phyloP scores from a whole-genome alignment of 2,113 vertebrate genomes.

The Upupa epops region DNA sequence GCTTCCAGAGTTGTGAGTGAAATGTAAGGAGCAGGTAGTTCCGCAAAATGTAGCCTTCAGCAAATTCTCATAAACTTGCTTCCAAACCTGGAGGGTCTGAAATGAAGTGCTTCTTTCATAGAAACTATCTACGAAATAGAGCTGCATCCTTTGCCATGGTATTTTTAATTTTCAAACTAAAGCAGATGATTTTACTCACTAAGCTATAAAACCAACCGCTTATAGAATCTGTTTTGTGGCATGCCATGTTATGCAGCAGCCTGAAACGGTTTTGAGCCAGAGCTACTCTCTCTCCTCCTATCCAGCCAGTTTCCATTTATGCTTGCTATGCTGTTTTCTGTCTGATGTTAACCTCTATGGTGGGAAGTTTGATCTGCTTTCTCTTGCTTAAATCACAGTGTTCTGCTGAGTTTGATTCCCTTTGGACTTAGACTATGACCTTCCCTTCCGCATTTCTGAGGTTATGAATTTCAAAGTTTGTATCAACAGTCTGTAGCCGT shows the following conservation, averaged over 20 bases:
- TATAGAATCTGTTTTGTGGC: background rate
- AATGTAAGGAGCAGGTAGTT: fast-evolving
- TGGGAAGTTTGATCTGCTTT: background rate
- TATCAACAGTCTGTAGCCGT: background rate
- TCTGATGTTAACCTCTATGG: background rate
- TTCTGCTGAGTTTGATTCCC: background rate
- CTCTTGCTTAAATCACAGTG: background rate
- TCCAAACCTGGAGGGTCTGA: background rate
- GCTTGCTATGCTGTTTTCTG: background rate
- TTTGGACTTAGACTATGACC: background rate
- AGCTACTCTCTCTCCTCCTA: background rate
- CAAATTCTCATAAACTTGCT: background rate
- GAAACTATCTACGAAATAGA: background rate
- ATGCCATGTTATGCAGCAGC: background rate
- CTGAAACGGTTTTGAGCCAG: background rate
- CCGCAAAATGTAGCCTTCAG: background rate
- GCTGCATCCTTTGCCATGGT: fast-evolving
- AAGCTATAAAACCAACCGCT: fast-evolving
- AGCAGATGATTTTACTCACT: background rate
- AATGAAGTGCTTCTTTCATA: background rate
- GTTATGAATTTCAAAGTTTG: background rate
- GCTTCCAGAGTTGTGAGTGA: background rate
- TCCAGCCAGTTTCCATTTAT: background rate
- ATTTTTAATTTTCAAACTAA: background rate
- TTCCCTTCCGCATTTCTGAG: background rate